These are phyloP conservation scores for Gavia stellata DNA, from an alignment of 2,113 vertebrate species.

Conservation along the genomic window DNA sequence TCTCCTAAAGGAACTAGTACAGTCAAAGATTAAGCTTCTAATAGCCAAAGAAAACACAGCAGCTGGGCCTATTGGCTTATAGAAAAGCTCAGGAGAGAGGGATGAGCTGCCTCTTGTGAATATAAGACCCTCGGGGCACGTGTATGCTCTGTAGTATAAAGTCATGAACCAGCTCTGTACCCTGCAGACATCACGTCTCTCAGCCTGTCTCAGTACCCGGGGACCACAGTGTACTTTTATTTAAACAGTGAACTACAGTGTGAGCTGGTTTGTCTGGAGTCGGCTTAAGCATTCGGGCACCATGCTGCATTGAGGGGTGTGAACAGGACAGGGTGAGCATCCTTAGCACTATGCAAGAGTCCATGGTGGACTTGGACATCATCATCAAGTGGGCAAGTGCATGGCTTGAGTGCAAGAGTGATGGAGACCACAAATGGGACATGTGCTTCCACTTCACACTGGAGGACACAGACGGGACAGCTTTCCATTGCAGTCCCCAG, in stretches of 20 bases:
- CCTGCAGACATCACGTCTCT: background rate
- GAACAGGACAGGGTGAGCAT: background rate
- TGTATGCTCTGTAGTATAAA: background rate
- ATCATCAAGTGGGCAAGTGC: accelerated
- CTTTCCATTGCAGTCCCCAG: background rate
- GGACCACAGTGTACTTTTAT: background rate
- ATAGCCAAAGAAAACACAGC: background rate
- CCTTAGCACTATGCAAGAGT: background rate
- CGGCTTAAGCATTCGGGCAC: background rate
- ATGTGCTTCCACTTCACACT: background rate
- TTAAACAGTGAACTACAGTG: background rate
- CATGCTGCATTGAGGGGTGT: accelerated
- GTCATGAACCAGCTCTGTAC: background rate
- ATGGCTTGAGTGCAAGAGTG: accelerated
- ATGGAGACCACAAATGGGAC: background rate
- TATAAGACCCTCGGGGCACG: background rate
- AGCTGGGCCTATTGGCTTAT: background rate
- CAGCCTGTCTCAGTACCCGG: background rate
- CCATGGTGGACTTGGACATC: background rate
- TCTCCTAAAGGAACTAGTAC: background rate
- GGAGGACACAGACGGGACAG: background rate
- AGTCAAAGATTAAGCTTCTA: background rate
- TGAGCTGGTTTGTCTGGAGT: background rate
- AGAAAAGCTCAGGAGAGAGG: background rate
- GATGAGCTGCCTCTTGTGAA: background rate